phyloP scores from a whole-genome alignment of 2,888 invertebrate species.

The Luperina testacea region DNA sequence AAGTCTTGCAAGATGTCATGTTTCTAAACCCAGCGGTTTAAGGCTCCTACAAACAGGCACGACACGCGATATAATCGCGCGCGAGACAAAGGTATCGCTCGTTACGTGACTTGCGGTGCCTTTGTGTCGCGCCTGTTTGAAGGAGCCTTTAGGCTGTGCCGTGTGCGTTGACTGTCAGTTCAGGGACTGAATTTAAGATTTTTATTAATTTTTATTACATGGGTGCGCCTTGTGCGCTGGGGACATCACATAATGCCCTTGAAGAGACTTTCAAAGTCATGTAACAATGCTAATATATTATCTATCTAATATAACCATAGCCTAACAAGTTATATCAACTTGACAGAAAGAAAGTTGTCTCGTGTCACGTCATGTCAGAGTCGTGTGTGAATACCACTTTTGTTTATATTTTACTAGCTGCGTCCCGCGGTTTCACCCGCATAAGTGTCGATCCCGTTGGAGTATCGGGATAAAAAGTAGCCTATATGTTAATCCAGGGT shows the following conservation, averaged over 20 bases:
- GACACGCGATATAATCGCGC: too few relatives aligned
- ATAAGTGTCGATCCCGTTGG: too few relatives aligned
- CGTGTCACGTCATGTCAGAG: conserved; percentile 9
- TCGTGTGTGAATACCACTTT: conserved; percentile 22
- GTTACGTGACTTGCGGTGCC: too few relatives aligned
- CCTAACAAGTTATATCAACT: conserved; percentile 21
- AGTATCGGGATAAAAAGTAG: too few relatives aligned
- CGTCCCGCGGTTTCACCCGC: too few relatives aligned
- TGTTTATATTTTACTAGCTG: conserved; percentile 27
- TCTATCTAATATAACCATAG: conserved; percentile 13
- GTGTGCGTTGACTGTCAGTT: not conserved
- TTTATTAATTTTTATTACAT: not conserved
- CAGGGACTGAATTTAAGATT: not conserved
- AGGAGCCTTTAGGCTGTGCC: too few relatives aligned
- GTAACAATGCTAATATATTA: conserved; percentile 41
- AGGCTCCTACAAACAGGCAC: too few relatives aligned
- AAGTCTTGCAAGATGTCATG: too few relatives aligned
- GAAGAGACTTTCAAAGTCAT: conserved; percentile 48
- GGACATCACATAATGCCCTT: conserved; percentile 31
- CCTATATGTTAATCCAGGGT: too few relatives aligned
- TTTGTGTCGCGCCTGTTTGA: too few relatives aligned
- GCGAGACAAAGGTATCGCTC: too few relatives aligned
- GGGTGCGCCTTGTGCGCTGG: not conserved
- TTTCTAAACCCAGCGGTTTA: not conserved
- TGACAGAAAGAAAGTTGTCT: conserved; percentile 50